Percentiles rank a stretch among this genome's conserved stretches.
These are phyloP conservation scores for Thereva nobilitata DNA, from an alignment of 2,888 invertebrate genomes.

Conservation along the genomic window DNA sequence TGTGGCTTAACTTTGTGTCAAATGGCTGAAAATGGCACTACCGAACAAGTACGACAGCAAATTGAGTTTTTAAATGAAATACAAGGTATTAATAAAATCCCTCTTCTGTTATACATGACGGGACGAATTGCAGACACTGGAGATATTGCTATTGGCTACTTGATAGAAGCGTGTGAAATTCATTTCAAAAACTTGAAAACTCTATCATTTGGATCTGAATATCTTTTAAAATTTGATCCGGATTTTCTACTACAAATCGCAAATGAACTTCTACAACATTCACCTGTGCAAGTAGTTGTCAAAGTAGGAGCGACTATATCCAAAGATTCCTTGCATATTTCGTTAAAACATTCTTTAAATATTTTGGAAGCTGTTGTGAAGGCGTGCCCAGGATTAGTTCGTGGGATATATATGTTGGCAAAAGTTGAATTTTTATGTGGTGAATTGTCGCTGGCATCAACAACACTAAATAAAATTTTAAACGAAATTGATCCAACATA, in stretches of 20 bases:
- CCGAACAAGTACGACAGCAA: conserved; percentile 80
- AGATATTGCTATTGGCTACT: conserved; percentile 62
- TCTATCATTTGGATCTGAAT: conserved; percentile 73
- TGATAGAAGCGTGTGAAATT: conserved; percentile 67
- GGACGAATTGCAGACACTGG: conserved; percentile 66
- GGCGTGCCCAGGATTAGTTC: conserved; percentile 79
- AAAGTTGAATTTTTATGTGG: conserved; percentile 81
- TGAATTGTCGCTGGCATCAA: conserved; percentile 72
- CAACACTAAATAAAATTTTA: conserved; percentile 72
- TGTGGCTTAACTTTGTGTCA: conserved; percentile 84
- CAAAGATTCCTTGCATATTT: conserved; percentile 60
- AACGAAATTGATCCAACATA: conserved; percentile 76
- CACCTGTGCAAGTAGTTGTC: conserved; percentile 67
- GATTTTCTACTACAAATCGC: conserved; percentile 82
- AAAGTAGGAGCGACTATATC: conserved; percentile 54
- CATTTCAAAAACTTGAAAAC: conserved; percentile 61
- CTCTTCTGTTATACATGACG: conserved; percentile 70
- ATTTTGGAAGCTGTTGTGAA: conserved; percentile 74
- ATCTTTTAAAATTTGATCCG: conserved; percentile 78
- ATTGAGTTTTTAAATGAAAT: conserved; percentile 83
- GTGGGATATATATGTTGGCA: conserved; percentile 71
- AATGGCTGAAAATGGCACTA: conserved; percentile 70
- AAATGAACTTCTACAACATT: conserved; percentile 74
- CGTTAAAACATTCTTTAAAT: conserved; percentile 65
- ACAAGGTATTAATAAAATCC: conserved; percentile 70